A percentile compares a stretch with the other conserved stretches of the same genome.
These are phyloP conservation scores for Ploceus nigricollis DNA, from an alignment of 2,113 vertebrate genomes.

Conservation along the genomic window DNA sequence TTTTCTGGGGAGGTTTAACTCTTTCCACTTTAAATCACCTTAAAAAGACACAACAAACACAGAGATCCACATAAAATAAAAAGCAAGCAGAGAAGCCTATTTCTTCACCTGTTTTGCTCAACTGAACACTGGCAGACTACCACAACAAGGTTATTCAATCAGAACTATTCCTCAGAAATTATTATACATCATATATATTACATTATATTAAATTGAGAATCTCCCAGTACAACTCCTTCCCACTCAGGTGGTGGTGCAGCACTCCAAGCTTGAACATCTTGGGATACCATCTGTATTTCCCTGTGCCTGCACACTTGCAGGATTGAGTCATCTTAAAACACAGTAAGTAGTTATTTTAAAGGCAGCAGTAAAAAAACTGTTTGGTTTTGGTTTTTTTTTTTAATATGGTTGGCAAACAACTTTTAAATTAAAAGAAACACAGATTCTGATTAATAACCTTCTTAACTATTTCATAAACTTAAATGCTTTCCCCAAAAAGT, in stretches of 20 bases:
- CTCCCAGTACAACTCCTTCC: background rate
- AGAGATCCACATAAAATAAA: background rate
- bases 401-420: background rate
- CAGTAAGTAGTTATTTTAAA: background rate
- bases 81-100: background rate
- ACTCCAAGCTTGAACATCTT: background rate
- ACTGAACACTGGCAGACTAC: background rate
- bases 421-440: background rate
- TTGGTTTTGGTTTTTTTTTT: background rate
- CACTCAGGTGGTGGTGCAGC: background rate
- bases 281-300: background rate
- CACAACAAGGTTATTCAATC: background rate
- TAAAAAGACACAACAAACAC: slow-evolving; percentile 1
- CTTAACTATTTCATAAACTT: background rate
- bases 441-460: background rate
- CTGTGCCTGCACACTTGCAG: background rate
- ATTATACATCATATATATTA: background rate
- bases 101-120: background rate
- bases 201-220: background rate
- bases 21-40: slow-evolving; percentile 46
- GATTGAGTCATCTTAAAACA: background rate
- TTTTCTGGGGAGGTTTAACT: background rate
- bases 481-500: background rate
- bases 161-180: background rate
- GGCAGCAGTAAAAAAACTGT: background rate